These are phyloP conservation scores for Haliclystus octoradiatus DNA, from an alignment of 30 jellyfish, hydroid and myxozoan genomes.

Conservation along the genomic window DNA sequence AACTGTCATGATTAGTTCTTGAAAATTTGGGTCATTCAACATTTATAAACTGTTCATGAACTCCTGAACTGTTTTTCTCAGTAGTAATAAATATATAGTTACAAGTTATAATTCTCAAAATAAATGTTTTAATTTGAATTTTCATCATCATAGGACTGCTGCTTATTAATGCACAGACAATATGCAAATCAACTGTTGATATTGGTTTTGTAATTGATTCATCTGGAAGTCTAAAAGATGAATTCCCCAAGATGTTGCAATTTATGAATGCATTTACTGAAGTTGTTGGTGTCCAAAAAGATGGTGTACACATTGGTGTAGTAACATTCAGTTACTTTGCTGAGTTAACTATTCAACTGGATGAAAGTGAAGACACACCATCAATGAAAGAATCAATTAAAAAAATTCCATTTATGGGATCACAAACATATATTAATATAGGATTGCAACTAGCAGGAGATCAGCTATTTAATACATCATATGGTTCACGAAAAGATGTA, in stretches of 20 bases:
- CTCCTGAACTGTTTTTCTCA: too few relatives aligned
- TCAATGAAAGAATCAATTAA: constrained; percentile 17
- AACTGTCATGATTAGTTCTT: too few relatives aligned
- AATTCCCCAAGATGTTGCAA: constrained; percentile 25
- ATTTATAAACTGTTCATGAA: too few relatives aligned
- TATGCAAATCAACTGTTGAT: constrained; percentile 38
- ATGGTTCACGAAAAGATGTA: constrained; percentile 49
- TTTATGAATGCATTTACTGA: constrained; percentile 28
- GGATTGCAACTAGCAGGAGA: constrained; percentile 20
- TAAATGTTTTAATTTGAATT: background rate
- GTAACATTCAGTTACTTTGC: constrained; percentile 56
- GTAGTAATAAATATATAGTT: too few relatives aligned
- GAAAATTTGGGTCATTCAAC: too few relatives aligned
- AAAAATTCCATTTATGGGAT: constrained; percentile 23
- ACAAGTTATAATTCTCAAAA: too few relatives aligned
- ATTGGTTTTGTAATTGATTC: constrained; percentile 56
- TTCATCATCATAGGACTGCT: background rate
- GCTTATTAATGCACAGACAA: background rate
- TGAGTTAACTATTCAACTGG: constrained; percentile 30
- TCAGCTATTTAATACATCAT: constrained; percentile 23
- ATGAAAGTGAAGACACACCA: constrained; percentile 22
- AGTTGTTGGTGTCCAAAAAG: constrained; percentile 14
- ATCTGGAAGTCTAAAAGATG: constrained; percentile 42
- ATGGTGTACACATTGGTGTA: constrained; percentile 60
- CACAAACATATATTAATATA: constrained; percentile 48